Conservation (phyloP, 1,140 invertebrate species). For the Aricia agestis region DNA sequence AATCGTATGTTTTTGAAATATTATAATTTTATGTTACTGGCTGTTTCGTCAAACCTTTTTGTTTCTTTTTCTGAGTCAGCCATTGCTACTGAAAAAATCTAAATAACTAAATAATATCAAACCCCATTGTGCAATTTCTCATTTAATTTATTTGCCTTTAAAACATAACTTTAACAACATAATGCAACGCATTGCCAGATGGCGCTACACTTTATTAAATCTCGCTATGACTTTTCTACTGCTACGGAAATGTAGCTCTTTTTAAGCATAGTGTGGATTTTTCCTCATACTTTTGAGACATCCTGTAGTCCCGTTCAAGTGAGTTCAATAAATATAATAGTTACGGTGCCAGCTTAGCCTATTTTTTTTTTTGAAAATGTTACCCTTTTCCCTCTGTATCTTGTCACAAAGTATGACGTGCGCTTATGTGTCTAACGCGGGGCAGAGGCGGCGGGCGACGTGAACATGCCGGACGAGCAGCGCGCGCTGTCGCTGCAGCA, state of each 20-base stretch:
- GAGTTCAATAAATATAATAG: no score
- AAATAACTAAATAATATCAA: no score
- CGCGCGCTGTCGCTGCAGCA: conserved; percentile 69
- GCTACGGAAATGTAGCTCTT: no score
- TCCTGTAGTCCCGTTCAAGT: no score
- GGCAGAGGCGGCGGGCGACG: conserved; percentile 47
- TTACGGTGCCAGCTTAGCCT: no score
- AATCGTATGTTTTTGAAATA: background rate
- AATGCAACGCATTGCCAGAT: background rate
- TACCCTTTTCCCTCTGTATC: background rate
- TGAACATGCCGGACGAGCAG: conserved; percentile 74
- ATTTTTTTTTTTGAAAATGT: background rate
- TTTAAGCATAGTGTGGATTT: no score
- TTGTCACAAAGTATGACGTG: conserved; percentile 27
- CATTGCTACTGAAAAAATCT: no score
- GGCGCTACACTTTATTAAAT: background rate
- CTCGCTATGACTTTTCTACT: background rate
- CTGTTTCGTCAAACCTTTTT: background rate
- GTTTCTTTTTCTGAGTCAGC: background rate
- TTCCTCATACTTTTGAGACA: no score
- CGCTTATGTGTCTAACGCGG: conserved; percentile 49
- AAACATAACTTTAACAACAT: background rate
- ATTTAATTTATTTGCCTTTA: background rate
- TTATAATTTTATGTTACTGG: background rate
- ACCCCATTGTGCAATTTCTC: no score